Evolutionary conservation across 2,113 vertebrate species (phyloP).

Genomic region (Piaya cayana): DNA sequence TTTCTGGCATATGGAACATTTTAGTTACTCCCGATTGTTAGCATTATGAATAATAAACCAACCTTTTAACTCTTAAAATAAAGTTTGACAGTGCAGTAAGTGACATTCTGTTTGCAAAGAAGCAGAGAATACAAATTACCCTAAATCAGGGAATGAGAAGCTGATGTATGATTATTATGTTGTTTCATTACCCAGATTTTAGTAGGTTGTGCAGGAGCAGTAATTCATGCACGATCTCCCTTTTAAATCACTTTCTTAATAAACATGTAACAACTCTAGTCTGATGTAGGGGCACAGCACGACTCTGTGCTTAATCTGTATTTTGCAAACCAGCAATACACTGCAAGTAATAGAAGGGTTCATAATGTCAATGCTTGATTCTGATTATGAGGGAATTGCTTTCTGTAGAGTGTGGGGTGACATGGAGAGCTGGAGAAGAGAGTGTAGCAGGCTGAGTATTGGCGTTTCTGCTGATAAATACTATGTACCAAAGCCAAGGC

Average conservation of each 20-base stretch:
- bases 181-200: slow-evolving; percentile 33
- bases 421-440: not conserved
- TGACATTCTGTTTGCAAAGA: slow-evolving; percentile 51
- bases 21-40: slow-evolving; percentile 46
- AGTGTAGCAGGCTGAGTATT: not conserved
- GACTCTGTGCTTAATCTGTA: slow-evolving; percentile 27
- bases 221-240: slow-evolving; percentile 37
- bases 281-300: slow-evolving; percentile 39
- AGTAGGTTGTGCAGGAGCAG: not conserved
- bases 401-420: not conserved
- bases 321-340: slow-evolving; percentile 45
- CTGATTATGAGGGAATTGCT: not conserved
- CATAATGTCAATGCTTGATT: not conserved
- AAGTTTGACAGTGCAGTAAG: slow-evolving; percentile 55
- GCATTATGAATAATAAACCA: slow-evolving; percentile 58
- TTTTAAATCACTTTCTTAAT: slow-evolving; percentile 65
- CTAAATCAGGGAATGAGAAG: slow-evolving; percentile 59
- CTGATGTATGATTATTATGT: slow-evolving; percentile 46
- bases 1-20: slow-evolving; percentile 57
- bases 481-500: not conserved
- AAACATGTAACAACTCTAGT: slow-evolving; percentile 47
- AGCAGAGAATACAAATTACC: slow-evolving; percentile 67
- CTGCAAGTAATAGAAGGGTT: slow-evolving; percentile 36
- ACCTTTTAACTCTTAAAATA: slow-evolving; percentile 67
- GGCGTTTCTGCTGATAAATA: not conserved